phyloP scores from a whole-genome alignment of 2,888 invertebrate genomes.

The Leucoma salicis region DNA sequence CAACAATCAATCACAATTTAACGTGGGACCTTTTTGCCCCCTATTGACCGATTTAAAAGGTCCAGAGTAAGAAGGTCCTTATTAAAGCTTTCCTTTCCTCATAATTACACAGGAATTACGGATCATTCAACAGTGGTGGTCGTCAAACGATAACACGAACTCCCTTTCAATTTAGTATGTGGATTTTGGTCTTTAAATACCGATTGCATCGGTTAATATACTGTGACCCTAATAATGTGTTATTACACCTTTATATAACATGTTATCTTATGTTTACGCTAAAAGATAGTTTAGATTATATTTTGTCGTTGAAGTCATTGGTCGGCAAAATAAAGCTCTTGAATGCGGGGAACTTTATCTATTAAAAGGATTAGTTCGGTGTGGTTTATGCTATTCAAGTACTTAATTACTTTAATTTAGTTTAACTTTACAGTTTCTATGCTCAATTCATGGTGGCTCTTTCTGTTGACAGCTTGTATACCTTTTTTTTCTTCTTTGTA shows the following conservation, averaged over 20 bases:
- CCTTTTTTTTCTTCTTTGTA: too few species aligned
- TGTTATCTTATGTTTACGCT: conserved; percentile 7
- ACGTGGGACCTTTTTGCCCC: conserved; percentile 54
- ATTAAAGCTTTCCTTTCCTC: conserved; percentile 5
- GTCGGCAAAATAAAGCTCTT: too few species aligned
- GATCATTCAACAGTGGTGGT: conserved; percentile 28
- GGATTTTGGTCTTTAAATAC: conserved; percentile 35
- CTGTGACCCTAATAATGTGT: conserved; percentile 8
- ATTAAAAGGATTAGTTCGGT: too few species aligned
- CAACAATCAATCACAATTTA: conserved; percentile 75
- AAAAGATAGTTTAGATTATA: too few species aligned
- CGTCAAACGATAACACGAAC: conserved; percentile 39
- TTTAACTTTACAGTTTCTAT: too few species aligned
- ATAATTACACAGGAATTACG: conserved; percentile 13
- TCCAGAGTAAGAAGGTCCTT: conserved; percentile 37
- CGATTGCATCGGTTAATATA: conserved; percentile 24
- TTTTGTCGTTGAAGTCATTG: too few species aligned
- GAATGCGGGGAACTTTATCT: too few species aligned
- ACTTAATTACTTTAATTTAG: too few species aligned
- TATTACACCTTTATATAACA: background rate
- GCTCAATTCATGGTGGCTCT: too few species aligned
- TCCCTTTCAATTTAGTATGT: conserved; percentile 43
- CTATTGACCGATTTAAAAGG: conserved; percentile 50
- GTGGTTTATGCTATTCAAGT: too few species aligned
- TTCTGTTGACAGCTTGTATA: too few species aligned